A percentile compares a stretch with the other conserved stretches of the same genome.
These are phyloP conservation scores for Hipposideros larvatus DNA, from an alignment of 2,797 vertebrate genomes.

Conservation along the genomic window DNA sequence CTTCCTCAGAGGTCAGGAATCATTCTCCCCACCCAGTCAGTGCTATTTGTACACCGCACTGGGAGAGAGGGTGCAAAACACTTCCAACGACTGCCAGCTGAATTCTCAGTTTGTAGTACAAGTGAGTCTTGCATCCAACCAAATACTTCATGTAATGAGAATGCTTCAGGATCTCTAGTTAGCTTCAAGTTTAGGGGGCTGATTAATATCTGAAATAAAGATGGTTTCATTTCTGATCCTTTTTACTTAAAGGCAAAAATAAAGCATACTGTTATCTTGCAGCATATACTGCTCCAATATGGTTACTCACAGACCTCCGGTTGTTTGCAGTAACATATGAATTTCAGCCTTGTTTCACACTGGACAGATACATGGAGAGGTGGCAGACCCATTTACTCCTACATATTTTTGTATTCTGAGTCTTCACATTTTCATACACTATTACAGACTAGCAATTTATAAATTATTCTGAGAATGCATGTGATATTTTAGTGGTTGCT, in stretches of 20 bases:
- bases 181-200: slow-evolving; percentile 44
- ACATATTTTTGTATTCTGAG: background rate
- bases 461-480: slow-evolving; percentile 12
- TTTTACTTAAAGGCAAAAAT: slow-evolving; percentile 68
- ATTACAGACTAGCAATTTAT: background rate
- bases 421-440: background rate
- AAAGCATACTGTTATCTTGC: slow-evolving; percentile 45
- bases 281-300: background rate
- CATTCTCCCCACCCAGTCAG: background rate
- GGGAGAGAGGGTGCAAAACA: background rate
- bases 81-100: background rate
- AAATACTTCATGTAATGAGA: slow-evolving; percentile 46
- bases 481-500: slow-evolving; percentile 27
- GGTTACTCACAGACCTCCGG: slow-evolving; percentile 30
- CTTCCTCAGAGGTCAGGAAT: background rate
- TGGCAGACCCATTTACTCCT: background rate
- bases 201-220: slow-evolving; percentile 68
- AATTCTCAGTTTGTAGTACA: slow-evolving; percentile 43
- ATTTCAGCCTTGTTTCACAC: background rate
- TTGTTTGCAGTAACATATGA: background rate
- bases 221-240: slow-evolving; percentile 60
- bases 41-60: background rate
- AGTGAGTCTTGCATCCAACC: slow-evolving; percentile 33
- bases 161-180: slow-evolving; percentile 43
- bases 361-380: background rate